Conservation (phyloP, 2,888 invertebrate genomes). For the Megamerina dolium region DNA sequence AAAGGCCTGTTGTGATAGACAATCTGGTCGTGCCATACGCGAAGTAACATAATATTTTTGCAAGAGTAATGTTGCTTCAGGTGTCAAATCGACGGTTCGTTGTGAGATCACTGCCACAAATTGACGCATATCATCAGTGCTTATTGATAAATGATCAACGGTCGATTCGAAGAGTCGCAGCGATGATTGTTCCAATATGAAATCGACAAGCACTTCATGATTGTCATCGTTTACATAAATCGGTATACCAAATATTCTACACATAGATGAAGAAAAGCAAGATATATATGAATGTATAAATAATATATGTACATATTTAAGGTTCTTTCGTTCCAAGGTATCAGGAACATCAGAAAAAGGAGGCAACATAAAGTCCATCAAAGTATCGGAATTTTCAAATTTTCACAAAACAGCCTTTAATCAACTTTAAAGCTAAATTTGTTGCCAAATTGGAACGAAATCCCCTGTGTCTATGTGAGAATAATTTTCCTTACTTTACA, state of each 20-base stretch:
- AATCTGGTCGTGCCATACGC: constrained; percentile 46
- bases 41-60: constrained; percentile 51
- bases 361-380: no score
- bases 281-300: constrained; percentile 1
- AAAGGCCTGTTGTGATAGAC: constrained; percentile 39
- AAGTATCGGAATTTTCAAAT: no score
- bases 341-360: no score
- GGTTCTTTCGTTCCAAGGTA: no score
- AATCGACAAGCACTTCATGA: constrained; percentile 33
- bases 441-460: not conserved
- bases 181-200: constrained; percentile 32
- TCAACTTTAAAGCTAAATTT: no score
- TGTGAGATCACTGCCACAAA: constrained; percentile 33
- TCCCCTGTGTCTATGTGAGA: not conserved
- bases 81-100: constrained; percentile 27
- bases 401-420: no score
- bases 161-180: constrained; percentile 18
- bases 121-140: constrained; percentile 35
- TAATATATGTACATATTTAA: not conserved
- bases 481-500: constrained; percentile 34
- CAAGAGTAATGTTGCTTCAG: constrained; percentile 44
- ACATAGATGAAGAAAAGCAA: constrained; percentile 1
- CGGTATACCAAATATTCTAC: constrained; percentile 48
- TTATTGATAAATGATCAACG: constrained; percentile 34
- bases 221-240: constrained; percentile 35